A percentile compares a stretch with the other conserved stretches of the same genome.
phyloP scores from a whole-genome alignment of 2,797 vertebrate species.

The Acrocephalus scirpaceus region DNA sequence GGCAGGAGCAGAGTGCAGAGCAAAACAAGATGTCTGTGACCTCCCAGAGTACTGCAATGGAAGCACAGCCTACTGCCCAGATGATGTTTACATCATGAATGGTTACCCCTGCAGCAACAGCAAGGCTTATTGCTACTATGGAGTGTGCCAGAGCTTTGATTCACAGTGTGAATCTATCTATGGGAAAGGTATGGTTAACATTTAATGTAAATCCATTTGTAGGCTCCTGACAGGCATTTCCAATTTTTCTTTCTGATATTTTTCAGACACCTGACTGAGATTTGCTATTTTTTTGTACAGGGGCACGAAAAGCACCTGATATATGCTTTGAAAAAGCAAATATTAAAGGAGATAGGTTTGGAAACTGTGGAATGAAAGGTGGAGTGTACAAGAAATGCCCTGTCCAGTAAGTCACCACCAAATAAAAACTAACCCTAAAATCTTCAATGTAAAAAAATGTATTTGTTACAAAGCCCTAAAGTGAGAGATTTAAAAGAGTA shows the following conservation, averaged over 20 bases:
- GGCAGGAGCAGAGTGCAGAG: conserved; percentile 81
- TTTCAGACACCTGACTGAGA: neutral
- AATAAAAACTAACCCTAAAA: neutral
- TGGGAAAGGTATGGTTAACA: conserved; percentile 73
- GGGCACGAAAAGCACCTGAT: conserved; percentile 80
- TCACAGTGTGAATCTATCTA: conserved; percentile 85
- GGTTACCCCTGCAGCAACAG: conserved; percentile 77
- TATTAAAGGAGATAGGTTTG: conserved; percentile 77
- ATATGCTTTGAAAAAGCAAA: conserved; percentile 82
- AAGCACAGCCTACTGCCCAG: conserved; percentile 76
- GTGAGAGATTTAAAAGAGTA: neutral
- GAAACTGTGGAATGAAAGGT: conserved; percentile 84
- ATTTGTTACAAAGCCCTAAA: neutral
- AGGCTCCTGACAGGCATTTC: neutral
- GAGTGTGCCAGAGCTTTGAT: conserved; percentile 86
- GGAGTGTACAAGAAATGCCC: conserved; percentile 67
- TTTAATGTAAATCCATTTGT: neutral
- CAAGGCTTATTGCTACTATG: conserved; percentile 86
- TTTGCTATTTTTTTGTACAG: conserved; percentile 47
- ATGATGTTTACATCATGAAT: conserved; percentile 83
- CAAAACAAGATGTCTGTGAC: conserved; percentile 78
- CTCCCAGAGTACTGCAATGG: conserved; percentile 88
- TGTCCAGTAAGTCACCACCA: conserved; percentile 77
- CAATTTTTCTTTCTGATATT: neutral
- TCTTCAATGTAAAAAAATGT: neutral